Evolutionary conservation across 2,888 invertebrate species (phyloP), one percentile per base, ranked within the genome.

Genomic region (Anaspis maculata): DNA sequence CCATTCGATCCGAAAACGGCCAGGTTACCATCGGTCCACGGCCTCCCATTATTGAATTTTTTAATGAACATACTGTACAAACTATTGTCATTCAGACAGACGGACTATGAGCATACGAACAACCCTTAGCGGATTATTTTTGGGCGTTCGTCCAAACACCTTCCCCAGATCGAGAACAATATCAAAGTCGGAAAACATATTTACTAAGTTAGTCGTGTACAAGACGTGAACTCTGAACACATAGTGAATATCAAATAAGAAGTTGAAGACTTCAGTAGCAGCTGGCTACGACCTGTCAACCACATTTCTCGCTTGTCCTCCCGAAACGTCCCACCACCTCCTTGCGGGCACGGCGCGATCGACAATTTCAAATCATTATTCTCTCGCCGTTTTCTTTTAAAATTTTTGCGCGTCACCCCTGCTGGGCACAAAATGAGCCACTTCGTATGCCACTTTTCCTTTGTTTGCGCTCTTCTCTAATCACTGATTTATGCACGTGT

Each of bases 161-260:
- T 42, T 35, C 45, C 39, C 44, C 39, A 41, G 42, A 33, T 47
- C 38, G 45, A 49, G 48, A 50, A 51, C 52, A 53, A 53, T 54
- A 53, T 51, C 51, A 45, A 42, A 52, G 52, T 45, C 50, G 44
- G 47, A 50, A 54, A 55, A 54, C 53, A 54, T 52, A 54, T 53
- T 56, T 55, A 52, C 52, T 46, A 56, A 52, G 55, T 54, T 54
- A 42, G 49, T 45, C 50, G 50, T 54, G 49, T 54, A 57, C 55
- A 56, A 51, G 48, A 54, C 52, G 51, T 49, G 46, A 53, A 48
- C 45, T 46, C 39, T 38, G 49, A 49, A 57, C 58, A 58, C 55
- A 57, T 48, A 52, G 57, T 57, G 62, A 61, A 61, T 61, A 59
- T 57, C 54, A 61, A 61, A 61, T 62, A 57, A 60, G 59, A 58